Conservation (phyloP, 35 echinoderm and acorn worm species). For the Chiridota heheva region DNA sequence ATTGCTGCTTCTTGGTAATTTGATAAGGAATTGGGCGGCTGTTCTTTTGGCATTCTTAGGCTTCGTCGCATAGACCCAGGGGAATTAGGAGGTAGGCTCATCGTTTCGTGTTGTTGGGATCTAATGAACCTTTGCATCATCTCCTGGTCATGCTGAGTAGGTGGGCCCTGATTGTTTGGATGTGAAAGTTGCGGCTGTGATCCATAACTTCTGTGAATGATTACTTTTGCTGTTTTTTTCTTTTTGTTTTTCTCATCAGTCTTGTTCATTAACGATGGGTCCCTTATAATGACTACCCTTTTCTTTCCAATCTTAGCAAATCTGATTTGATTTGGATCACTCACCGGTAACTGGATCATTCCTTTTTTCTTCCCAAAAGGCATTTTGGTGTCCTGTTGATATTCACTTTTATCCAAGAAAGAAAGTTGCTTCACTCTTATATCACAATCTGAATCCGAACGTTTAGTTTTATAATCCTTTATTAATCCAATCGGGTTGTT, state of each 20-base stretch:
- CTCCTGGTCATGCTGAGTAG: no score
- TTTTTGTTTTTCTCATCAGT: conserved; percentile 22
- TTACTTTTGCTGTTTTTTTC: no score
- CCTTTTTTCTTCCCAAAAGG: conserved; percentile 14
- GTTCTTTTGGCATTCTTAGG: no score
- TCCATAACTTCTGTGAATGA: no score
- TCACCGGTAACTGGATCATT: conserved; percentile 35
- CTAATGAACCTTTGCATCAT: no score
- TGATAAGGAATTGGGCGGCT: no score
- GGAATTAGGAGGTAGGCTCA: no score
- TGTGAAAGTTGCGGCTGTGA: no score
- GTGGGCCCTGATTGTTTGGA: no score
- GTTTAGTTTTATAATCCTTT: neutral
- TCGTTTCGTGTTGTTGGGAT: no score
- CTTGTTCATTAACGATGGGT: conserved; percentile 23
- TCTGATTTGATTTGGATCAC: conserved; percentile 30
- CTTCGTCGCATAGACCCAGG: no score
- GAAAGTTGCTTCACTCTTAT: neutral
- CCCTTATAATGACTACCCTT: conserved; percentile 46
- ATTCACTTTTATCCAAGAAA: neutral
- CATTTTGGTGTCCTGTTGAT: neutral
- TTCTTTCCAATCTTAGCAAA: conserved; percentile 45
- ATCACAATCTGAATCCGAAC: neutral
- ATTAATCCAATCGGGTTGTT: neutral
- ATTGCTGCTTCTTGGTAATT: no score